These are phyloP conservation scores for Drosophila sordidula DNA, from an alignment of 2,888 invertebrate species.

Conservation along the genomic window DNA sequence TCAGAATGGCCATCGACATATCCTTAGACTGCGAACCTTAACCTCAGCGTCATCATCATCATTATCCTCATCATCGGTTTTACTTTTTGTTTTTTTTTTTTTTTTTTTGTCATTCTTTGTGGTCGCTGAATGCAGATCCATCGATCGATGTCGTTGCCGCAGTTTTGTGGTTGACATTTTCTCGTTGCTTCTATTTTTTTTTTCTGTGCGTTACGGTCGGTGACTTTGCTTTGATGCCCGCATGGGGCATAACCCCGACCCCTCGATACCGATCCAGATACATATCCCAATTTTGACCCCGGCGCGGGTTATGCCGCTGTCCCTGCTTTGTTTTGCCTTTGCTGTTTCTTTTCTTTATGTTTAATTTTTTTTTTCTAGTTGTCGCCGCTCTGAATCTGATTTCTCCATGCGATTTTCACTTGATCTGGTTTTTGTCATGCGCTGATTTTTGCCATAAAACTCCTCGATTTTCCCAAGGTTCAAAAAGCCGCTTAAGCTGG, in stretches of 20 bases:
- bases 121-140: conserved; percentile 64
- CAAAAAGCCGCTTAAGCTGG: conserved; percentile 35
- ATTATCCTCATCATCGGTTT: conserved; percentile 41
- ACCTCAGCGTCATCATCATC: conserved; percentile 43
- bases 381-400: conserved; percentile 31
- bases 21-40: conserved; percentile 22
- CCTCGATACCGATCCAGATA: conserved; percentile 34
- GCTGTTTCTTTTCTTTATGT: conserved; percentile 18
- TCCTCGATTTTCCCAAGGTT: conserved; percentile 18
- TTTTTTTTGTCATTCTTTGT: conserved; percentile 46
- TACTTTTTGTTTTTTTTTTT: conserved; percentile 17
- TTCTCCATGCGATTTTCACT: conserved; percentile 53
- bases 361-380: conserved; percentile 6
- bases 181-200: conserved; percentile 13
- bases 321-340: conserved; percentile 33
- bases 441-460: conserved; percentile 18
- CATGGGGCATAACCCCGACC: conserved; percentile 32
- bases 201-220: conserved; percentile 57
- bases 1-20: conserved; percentile 50
- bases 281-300: conserved; percentile 36
- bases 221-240: conserved; percentile 71
- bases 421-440: conserved; percentile 38
- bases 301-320: conserved; percentile 37
- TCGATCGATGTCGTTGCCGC: conserved; percentile 58
- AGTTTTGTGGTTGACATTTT: conserved; percentile 76